A percentile compares a stretch with the other conserved stretches of the same genome.
Evolutionary conservation across 2,888 invertebrate genomes (phyloP).

Genomic region (Aproaerema taeniolella): DNA sequence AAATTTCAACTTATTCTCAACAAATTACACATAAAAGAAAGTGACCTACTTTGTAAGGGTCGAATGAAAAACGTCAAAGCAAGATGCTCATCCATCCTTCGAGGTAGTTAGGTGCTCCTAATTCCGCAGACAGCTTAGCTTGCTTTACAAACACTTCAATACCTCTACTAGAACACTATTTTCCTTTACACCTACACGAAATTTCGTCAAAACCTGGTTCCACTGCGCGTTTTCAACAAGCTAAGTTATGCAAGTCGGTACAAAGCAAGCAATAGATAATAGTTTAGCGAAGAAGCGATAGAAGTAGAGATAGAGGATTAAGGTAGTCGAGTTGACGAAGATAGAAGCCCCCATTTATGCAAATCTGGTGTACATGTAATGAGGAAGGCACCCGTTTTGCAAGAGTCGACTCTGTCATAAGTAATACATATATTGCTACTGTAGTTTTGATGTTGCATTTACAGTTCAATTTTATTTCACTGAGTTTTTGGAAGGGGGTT

Average conservation of each 20-base stretch:
- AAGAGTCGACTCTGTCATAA: slow-evolving; percentile 2
- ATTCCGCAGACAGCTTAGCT: slow-evolving; percentile 33
- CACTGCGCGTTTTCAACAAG: background rate
- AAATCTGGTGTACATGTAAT: slow-evolving; percentile 10
- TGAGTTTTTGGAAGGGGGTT: no score
- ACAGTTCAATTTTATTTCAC: background rate
- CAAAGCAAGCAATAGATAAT: background rate
- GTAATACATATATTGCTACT: slow-evolving; percentile 3
- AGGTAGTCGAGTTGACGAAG: slow-evolving; percentile 13
- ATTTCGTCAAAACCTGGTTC: background rate
- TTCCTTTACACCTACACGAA: background rate
- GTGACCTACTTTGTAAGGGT: background rate
- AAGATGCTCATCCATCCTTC: slow-evolving; percentile 19
- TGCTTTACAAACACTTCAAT: slow-evolving; percentile 25
- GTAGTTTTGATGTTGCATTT: background rate
- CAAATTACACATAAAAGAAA: background rate
- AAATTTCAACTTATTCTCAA: no score
- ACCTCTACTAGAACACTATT: background rate
- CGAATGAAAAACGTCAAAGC: slow-evolving; percentile 25
- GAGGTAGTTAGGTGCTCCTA: slow-evolving; percentile 21
- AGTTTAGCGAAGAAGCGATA: background rate
- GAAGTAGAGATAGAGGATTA: slow-evolving; percentile 4
- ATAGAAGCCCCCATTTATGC: slow-evolving; percentile 10
- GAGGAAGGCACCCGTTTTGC: slow-evolving; percentile 7
- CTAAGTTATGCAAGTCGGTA: background rate